Percentiles rank a stretch among this genome's conserved stretches.
These are phyloP conservation scores for Oasisia sp. DNA, from an alignment of 2,888 invertebrate genomes.

Conservation along the genomic window DNA sequence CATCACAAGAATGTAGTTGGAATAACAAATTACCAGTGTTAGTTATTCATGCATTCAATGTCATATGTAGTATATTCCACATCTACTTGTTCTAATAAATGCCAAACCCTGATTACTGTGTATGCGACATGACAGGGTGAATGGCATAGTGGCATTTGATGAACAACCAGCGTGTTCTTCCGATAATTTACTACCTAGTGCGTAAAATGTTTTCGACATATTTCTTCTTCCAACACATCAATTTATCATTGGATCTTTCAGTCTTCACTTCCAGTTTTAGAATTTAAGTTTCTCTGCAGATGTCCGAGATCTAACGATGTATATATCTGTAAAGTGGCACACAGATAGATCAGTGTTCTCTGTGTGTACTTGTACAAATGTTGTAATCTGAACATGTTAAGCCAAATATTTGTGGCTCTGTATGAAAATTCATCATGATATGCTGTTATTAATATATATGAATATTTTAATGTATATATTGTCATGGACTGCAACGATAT, in stretches of 20 bases:
- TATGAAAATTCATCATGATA: neutral
- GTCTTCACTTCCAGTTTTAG: neutral
- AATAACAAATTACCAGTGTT: too few species aligned
- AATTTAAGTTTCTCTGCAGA: neutral
- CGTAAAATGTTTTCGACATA: neutral
- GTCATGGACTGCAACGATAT: constrained; percentile 17
- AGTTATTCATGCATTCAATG: too few species aligned
- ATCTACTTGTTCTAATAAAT: too few species aligned
- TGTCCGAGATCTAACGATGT: neutral
- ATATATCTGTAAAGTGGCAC: constrained; percentile 1
- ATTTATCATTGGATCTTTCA: neutral
- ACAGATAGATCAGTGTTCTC: neutral
- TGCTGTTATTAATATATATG: constrained; percentile 13
- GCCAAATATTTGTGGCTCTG: neutral
- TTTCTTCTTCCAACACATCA: neutral
- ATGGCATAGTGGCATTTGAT: neutral
- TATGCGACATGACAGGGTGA: neutral
- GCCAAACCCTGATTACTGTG: neutral
- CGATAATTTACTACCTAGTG: neutral
- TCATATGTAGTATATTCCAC: too few species aligned
- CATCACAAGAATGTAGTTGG: too few species aligned
- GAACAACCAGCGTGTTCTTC: neutral
- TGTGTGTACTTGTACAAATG: neutral
- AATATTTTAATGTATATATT: constrained; percentile 17
- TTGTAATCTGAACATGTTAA: constrained; percentile 5